Percentiles rank a stretch among this genome's conserved stretches.
Evolutionary conservation across 2,797 vertebrate genomes (phyloP).

Genomic region (Anguilla marmorata): DNA sequence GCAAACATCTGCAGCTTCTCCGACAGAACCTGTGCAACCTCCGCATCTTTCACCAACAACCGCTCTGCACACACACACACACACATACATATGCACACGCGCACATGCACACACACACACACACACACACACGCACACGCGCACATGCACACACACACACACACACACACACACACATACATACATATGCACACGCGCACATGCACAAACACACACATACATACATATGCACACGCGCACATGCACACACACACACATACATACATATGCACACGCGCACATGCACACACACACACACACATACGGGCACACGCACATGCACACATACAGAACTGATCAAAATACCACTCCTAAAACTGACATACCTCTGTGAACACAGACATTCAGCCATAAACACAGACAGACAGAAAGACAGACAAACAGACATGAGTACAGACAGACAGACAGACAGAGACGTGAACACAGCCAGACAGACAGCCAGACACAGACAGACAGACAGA

Average conservation of each 20-base stretch:
- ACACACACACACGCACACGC: not conserved
- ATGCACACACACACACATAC: not conserved
- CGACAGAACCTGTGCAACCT: constrained; percentile 60
- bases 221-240: not conserved
- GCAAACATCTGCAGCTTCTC: constrained; percentile 36
- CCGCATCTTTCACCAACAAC: constrained; percentile 78
- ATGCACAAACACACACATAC: not conserved
- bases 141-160: not conserved
- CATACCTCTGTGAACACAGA: too few relatives aligned
- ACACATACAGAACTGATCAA: not conserved
- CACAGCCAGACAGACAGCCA: too few relatives aligned
- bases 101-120: not conserved
- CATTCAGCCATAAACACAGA: too few relatives aligned
- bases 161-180: not conserved
- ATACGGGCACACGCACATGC: not conserved
- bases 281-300: not conserved
- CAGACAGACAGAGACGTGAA: too few relatives aligned
- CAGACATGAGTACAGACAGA: too few relatives aligned
- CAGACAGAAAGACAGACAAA: too few relatives aligned
- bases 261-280: not conserved
- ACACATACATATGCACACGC: too few relatives aligned
- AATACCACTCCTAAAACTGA: not conserved
- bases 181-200: not conserved
- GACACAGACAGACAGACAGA: too few relatives aligned
- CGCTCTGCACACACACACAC: constrained; percentile 67